A percentile compares a stretch with the other conserved stretches of the same genome.
phyloP scores from a whole-genome alignment of 2,113 vertebrate genomes.

The Rhizomys pruinosus region DNA sequence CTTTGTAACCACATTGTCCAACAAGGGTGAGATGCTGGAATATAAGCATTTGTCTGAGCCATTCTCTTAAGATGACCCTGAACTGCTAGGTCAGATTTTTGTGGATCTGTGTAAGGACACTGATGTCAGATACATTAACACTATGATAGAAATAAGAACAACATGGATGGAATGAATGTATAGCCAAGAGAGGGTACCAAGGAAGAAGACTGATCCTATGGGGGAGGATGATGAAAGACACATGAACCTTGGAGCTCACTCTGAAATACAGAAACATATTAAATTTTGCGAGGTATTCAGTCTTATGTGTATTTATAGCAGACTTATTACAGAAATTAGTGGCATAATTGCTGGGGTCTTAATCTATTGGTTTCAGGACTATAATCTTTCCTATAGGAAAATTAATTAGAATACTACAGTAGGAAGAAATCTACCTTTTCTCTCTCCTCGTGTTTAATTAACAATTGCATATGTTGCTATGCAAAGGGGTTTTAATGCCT shows the following conservation, averaged over 20 bases:
- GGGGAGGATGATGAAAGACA: constrained; percentile 1
- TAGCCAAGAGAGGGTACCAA: neutral
- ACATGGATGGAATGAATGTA: neutral
- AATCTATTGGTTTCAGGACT: neutral
- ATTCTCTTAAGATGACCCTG: neutral
- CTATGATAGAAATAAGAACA: neutral
- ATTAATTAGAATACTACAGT: neutral
- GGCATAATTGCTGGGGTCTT: neutral
- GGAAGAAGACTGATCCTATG: neutral
- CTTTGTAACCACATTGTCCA: neutral
- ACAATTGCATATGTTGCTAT: neutral
- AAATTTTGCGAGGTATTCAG: neutral
- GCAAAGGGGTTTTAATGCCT: constrained; percentile 2
- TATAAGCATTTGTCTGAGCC: neutral
- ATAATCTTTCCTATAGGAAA: neutral
- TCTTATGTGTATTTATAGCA: constrained; percentile 21
- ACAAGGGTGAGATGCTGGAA: neutral
- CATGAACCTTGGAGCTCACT: neutral
- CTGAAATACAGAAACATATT: constrained; percentile 14
- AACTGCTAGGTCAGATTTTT: neutral
- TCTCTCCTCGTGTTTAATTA: neutral
- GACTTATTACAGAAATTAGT: neutral
- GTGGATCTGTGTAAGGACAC: neutral
- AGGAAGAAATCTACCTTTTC: neutral
- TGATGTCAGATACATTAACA: neutral